A percentile compares a stretch with the other conserved stretches of the same genome.
These are phyloP conservation scores for Geodia barretti DNA, from an alignment of 37 sponge, comb jelly and placozoan genomes.

Conservation along the genomic window DNA sequence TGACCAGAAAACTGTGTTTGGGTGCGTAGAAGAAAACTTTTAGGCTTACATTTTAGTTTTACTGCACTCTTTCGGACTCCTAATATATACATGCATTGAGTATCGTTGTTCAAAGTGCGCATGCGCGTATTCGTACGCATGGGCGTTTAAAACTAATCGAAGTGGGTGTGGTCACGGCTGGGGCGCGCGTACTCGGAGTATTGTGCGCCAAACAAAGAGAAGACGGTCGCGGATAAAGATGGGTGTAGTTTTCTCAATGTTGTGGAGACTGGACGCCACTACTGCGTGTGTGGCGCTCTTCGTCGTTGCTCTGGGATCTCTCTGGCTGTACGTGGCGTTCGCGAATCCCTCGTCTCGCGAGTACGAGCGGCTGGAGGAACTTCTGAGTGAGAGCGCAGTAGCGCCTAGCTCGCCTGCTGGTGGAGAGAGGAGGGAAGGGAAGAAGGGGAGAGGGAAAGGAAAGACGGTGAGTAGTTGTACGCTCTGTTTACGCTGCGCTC, in stretches of 20 bases:
- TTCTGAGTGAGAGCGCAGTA: neutral
- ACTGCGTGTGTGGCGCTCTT: constrained; percentile 15
- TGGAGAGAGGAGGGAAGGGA: neutral
- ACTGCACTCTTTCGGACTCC: neutral
- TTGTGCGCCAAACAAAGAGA: too few species aligned
- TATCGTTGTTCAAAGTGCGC: neutral
- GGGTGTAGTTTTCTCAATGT: neutral
- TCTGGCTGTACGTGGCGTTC: constrained; percentile 30
- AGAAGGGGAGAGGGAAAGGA: neutral
- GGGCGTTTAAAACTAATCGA: neutral
- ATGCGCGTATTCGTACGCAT: neutral
- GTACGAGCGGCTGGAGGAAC: constrained; percentile 9
- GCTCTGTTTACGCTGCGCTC: too few species aligned
- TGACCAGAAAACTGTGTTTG: constrained; percentile 7
- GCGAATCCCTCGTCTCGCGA: neutral
- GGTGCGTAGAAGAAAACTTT: neutral
- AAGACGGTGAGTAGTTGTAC: neutral
- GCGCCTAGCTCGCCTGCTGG: neutral
- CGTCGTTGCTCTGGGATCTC: neutral
- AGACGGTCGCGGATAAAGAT: neutral
- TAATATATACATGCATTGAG: neutral
- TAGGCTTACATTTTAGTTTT: neutral
- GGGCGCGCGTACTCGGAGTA: too few species aligned
- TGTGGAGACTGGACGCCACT: constrained; percentile 2
- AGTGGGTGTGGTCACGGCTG: neutral